Evolutionary conservation across 2,113 vertebrate genomes (phyloP), one percentile per base, ranked within the genome.

Genomic region (Rhinoderma darwinii): DNA sequence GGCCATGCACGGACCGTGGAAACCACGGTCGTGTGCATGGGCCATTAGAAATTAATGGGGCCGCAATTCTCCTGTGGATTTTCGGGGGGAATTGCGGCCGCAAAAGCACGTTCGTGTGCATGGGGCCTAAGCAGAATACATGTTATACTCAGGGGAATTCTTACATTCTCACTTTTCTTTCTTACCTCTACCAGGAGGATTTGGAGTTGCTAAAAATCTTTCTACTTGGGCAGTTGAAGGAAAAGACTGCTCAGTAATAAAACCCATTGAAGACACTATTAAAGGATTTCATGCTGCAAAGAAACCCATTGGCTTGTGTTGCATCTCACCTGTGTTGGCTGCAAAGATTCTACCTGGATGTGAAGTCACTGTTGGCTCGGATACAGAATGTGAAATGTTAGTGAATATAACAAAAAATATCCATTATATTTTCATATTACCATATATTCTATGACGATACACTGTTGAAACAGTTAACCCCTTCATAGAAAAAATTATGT

Each of bases 251-350:
- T 91, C 88, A 0, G 0, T 97, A 56, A 90, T 88, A 75, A 90
- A 92, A 7, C 88, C 92, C 0, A 87, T 96, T 35, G 96, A 96
- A 89, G 93, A 89, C 0, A n/a, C 92, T 27, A 92, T 97, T 84
- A 94, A 91, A 90, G 93, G 82, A 2, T 97, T 97, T 89, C 95
- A 96, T 0, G 78, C 93, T 61, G 95, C 95, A 20, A 91, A 91
- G 44, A 97, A 97, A 82, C 96, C 96, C 32, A 91, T 97, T 22
- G 96, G 94, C n/a, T 92, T 97, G 86, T 97, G 96, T 90, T 97
- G 97, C 91, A 97, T 97, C 47, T 92, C 97, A 18, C 95, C 96
- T 0, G 89, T 97, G 73, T 93, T 97, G 44, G 97, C 96, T 25
- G 95, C 95, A 75, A 97, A 96, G 86, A 78, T 95, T 87, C 90